These are phyloP conservation scores for honey bee (Apis mellifera) DNA, from an alignment of 1,140 invertebrate genomes.

Conservation along the genomic window DNA sequence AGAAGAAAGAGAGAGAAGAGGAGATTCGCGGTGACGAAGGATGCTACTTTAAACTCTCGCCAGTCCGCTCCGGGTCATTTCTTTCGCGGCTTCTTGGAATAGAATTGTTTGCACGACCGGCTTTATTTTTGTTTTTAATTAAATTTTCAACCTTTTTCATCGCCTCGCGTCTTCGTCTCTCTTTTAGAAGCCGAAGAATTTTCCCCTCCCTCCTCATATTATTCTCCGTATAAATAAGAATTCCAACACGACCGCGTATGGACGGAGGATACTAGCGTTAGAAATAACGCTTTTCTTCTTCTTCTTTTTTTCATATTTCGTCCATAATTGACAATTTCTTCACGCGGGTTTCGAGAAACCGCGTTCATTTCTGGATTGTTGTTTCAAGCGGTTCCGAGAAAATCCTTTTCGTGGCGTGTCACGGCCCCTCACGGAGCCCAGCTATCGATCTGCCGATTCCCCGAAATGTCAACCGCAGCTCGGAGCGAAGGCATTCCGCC, in stretches of 20 bases:
- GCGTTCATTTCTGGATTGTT: neutral
- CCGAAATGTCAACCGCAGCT: constrained; percentile 18
- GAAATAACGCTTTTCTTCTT: no score
- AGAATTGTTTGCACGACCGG: neutral
- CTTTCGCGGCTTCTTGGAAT: neutral
- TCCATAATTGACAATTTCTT: neutral
- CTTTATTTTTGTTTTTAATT: constrained; percentile 31
- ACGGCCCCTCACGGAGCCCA: neutral
- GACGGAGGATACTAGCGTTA: no score
- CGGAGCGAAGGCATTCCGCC: neutral
- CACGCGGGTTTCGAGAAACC: neutral
- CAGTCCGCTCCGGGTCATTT: neutral
- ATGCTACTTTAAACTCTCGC: neutral
- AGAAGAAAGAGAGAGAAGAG: neutral
- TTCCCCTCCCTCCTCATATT: neutral
- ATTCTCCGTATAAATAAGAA: neutral
- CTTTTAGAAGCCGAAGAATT: neutral
- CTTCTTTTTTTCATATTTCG: neutral
- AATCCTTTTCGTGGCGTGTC: constrained; percentile 1
- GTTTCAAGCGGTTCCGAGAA: neutral
- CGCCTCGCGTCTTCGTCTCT: neutral
- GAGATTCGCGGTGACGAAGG: neutral
- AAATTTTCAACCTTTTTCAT: constrained; percentile 13
- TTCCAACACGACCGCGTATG: neutral
- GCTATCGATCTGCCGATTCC: constrained; percentile 24